These are phyloP conservation scores for Syrrhaptes paradoxus DNA, from an alignment of 2,113 vertebrate species.

Conservation along the genomic window DNA sequence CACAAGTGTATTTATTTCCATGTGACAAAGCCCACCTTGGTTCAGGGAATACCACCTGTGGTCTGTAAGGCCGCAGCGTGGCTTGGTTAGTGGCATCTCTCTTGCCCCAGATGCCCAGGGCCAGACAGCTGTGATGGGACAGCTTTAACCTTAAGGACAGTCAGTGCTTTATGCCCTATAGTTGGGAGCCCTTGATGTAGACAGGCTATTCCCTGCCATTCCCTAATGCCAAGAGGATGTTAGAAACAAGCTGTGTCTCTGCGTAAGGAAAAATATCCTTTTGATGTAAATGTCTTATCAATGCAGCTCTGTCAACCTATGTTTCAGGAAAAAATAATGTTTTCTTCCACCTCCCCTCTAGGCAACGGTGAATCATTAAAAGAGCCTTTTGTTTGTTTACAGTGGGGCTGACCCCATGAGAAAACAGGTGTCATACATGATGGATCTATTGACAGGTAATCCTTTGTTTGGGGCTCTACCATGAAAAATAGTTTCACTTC, in stretches of 20 bases:
- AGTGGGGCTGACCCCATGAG: neutral
- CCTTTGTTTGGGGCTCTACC: neutral
- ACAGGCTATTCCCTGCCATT: neutral
- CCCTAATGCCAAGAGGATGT: neutral
- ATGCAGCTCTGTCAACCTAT: neutral
- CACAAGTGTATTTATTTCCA: neutral
- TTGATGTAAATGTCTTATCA: neutral
- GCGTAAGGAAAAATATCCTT: neutral
- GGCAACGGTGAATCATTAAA: neutral
- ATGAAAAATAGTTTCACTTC: conserved; percentile 10
- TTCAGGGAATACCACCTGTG: neutral
- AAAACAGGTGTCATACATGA: neutral
- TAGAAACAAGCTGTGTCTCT: neutral
- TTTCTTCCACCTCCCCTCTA: neutral
- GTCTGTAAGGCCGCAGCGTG: neutral
- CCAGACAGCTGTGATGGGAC: neutral
- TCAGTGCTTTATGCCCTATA: neutral
- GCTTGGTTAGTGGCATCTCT: neutral
- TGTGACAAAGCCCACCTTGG: neutral
- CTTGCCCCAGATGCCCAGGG: fast-evolving
- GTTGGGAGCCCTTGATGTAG: neutral
- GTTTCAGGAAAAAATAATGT: neutral
- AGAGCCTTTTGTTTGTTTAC: conserved; percentile 4
- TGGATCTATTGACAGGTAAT: neutral
- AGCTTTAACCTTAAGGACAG: neutral